phyloP scores from a whole-genome alignment of 2,113 vertebrate genomes.

The Aptenodytes forsteri region DNA sequence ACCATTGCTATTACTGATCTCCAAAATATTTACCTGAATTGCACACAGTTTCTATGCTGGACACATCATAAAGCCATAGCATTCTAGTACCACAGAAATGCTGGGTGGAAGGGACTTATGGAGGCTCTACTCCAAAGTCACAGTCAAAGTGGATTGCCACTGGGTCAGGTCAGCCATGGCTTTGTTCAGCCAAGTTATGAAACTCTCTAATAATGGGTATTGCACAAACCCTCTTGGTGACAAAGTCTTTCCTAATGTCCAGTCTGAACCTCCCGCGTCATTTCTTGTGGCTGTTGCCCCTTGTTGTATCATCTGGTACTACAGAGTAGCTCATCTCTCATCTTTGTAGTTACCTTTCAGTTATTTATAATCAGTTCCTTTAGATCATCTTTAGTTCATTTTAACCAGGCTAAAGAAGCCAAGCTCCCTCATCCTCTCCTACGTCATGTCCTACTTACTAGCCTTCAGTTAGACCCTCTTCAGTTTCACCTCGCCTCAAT shows the following conservation, averaged over 20 bases:
- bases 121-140: background rate
- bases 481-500: background rate
- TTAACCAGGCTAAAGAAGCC: background rate
- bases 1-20: background rate
- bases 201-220: background rate
- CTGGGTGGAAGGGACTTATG: rapidly evolving
- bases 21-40: background rate
- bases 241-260: background rate
- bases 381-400: background rate
- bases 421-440: background rate
- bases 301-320: background rate
- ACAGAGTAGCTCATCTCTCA: background rate
- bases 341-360: background rate
- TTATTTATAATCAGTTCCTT: background rate
- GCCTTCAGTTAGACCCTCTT: background rate
- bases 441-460: background rate
- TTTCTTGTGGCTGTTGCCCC: background rate
- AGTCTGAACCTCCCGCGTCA: background rate
- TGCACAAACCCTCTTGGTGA: background rate
- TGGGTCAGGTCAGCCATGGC: background rate
- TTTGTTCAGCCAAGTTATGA: background rate
- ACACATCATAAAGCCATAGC: background rate
- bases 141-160: background rate
- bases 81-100: background rate
- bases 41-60: background rate